Percentiles rank a stretch among this genome's conserved stretches.
These are phyloP conservation scores for Melieria picta DNA, from an alignment of 2,888 invertebrate genomes.

Conservation along the genomic window DNA sequence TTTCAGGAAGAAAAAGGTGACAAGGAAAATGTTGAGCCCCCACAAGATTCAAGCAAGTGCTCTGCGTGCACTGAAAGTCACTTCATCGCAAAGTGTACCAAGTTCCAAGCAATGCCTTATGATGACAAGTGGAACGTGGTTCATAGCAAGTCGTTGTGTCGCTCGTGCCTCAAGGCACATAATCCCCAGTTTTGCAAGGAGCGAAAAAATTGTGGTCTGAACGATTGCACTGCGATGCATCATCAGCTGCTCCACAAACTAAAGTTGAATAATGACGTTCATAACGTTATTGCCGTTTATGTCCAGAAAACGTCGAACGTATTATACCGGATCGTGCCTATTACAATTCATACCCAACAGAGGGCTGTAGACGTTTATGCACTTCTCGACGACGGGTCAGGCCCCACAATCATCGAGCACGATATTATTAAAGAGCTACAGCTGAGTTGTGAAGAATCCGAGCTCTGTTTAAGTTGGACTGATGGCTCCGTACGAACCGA, in stretches of 20 bases:
- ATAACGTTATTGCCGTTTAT: neutral
- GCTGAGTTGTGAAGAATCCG: slow-evolving; percentile 11
- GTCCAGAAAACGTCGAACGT: too few relatives aligned
- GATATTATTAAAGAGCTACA: slow-evolving; percentile 14
- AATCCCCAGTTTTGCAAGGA: slow-evolving; percentile 8
- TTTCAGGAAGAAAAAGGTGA: slow-evolving; percentile 7
- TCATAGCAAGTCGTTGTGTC: slow-evolving; percentile 23
- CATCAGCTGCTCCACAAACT: slow-evolving; percentile 28
- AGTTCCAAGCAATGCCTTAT: slow-evolving; percentile 12
- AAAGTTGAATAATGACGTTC: neutral
- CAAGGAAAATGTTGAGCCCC: neutral
- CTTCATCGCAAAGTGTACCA: too few relatives aligned
- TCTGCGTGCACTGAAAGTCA: too few relatives aligned
- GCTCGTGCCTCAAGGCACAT: too few relatives aligned
- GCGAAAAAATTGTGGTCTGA: neutral
- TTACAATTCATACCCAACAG: slow-evolving; percentile 21
- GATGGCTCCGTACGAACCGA: slow-evolving; percentile 34
- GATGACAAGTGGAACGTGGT: slow-evolving; percentile 26
- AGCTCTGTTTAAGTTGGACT: slow-evolving; percentile 33
- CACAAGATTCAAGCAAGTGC: neutral
- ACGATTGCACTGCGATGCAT: slow-evolving; percentile 19
- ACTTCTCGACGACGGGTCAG: slow-evolving; percentile 34
- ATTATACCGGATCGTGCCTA: slow-evolving; percentile 32
- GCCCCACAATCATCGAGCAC: slow-evolving; percentile 30
- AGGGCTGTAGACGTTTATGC: slow-evolving; percentile 24